Evolutionary conservation across 1,140 invertebrate species (phyloP), one percentile per base, ranked within the genome.

Genomic region (Conopomorpha cramerella): DNA sequence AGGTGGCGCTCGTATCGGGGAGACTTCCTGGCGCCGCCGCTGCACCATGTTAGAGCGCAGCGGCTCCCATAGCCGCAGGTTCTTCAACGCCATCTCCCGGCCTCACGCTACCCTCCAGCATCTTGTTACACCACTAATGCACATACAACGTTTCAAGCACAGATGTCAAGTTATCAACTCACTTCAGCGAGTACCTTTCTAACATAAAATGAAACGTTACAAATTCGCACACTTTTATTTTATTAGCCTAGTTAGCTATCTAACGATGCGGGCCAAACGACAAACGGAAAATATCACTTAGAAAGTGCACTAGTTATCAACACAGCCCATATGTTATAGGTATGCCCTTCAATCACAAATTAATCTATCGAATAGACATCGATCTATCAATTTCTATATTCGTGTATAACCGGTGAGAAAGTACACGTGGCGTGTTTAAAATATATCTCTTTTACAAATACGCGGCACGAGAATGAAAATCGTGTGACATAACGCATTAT

Each of bases 1-100:
- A 0, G 70, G 66, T 1, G 63, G 52, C 0, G 70, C 70, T 43
- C 43, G 55, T 56, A 74, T 61, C 2, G 70, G 70, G 1, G 53
- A 61, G 8, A 46, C 54, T n/a, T n/a, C n/a, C 32, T 55, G 59
- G 0, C 58, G 45, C 27, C 64, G 58, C 17, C 55, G 52, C 37
- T 65, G 59, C 27, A 51, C 48, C 62, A 59, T 65, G n/a, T 52
- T 51, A 19, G 47, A 41, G 10, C 44, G 50, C 32, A 55, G 35
- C n/a, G 65, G 55, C 17, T 53, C 55, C 23, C 71, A 59, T 23
- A 71, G 32, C 36, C 60, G 57, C 2, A 74, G 38, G 38, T 67
- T 70, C 46, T 65, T 70, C 39, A 71, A 27, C 34, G 63, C 49
- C 70, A 74, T 74, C 11, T 30, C 11, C 11, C 10, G 28, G 19